Evolutionary conservation across 2,113 vertebrate species (phyloP).

Genomic region (Rhabdornis inornatus): DNA sequence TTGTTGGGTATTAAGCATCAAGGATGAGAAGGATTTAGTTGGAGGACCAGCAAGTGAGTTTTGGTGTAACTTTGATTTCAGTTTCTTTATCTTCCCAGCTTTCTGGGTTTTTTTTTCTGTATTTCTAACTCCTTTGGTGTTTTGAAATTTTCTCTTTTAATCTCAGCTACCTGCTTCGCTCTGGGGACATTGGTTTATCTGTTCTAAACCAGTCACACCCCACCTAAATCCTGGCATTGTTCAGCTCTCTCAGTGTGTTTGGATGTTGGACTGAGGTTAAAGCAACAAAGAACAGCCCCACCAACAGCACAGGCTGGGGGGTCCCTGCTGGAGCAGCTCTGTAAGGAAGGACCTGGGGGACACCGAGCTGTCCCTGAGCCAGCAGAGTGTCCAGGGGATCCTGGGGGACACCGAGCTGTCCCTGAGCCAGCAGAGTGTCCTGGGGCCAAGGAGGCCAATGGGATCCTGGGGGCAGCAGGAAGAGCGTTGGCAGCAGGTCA

Average conservation of each 20-base stretch:
- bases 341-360: not conserved
- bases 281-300: not conserved
- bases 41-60: not conserved
- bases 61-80: not conserved
- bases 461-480: too few relatives aligned
- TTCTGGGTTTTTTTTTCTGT: not conserved
- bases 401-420: too few relatives aligned
- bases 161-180: not conserved
- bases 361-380: not conserved
- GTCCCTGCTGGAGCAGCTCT: not conserved
- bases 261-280: not conserved
- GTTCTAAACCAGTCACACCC: not conserved
- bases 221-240: slow-evolving; percentile 2
- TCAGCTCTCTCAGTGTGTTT: not conserved
- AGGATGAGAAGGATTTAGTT: not conserved
- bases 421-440: too few relatives aligned
- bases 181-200: not conserved
- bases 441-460: too few relatives aligned
- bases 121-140: not conserved
- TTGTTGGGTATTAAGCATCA: not conserved
- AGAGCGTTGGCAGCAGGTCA: too few relatives aligned
- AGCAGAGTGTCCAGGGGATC: not conserved
- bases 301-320: not conserved
- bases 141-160: not conserved
- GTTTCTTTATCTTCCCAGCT: not conserved